Evolutionary conservation across 2,113 vertebrate genomes (phyloP), one percentile per base, ranked within the genome.

Genomic region (Macroglossus sobrinus): DNA sequence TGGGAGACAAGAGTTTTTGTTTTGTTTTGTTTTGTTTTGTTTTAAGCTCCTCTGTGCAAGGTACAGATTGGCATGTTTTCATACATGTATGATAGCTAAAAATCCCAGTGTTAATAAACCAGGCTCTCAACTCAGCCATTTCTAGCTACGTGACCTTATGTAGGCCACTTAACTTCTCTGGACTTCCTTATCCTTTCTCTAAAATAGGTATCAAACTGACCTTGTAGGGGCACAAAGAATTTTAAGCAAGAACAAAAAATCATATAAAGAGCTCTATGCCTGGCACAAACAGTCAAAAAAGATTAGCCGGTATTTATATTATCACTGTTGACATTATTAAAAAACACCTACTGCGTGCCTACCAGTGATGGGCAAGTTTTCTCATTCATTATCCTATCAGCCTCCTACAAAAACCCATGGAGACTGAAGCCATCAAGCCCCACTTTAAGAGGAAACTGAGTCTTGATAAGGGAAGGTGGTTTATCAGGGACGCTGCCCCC

Each of bases 381-480:
- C 40, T 43, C 7, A 22, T 2, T 24, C 18, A 14, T 53, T 28
- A 22, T 13, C 0, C 15, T n/a, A 13, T 50, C 66, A 47, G 19
- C 64, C 40, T 53, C 26, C 53, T 18, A 3, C 6, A 40, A 33
- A 18, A 35, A 6, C 18, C n/a, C 33, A 4, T 2, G 0, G 30
- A 92, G 45, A 18, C 0, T 33, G 57, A 33, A 16, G 33, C 24
- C n/a, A 9, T 0, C 0, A 3, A 0, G 6, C 1, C 4, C 18
- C 24, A 9, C 4, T 38, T 53, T 43, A 24, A n/a, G 21, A 72
- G 50, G 66, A 61, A 64, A 21, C 38, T 13, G 50, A 64, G 82
- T 33, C 79, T 55, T 4, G 19, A 22, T 22, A 35, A 89, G 45
- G 7, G 33, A 6, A 47, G 16, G 38, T 3, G 28, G 5, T 1